Conservation (phyloP, 2,888 invertebrate species). For the Teinopalpus imperialis region DNA sequence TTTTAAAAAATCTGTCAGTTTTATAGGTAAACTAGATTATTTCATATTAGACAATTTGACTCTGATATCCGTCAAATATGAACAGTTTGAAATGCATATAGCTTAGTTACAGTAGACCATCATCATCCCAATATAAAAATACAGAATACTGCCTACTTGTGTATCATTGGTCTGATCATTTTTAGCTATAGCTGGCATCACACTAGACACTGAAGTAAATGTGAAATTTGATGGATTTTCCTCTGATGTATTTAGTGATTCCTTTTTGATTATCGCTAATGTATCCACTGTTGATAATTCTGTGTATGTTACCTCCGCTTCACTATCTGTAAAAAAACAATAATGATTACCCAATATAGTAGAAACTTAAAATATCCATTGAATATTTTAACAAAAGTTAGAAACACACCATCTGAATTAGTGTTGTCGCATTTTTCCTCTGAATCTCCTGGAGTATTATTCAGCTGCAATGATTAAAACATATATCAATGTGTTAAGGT, state of each 20-base stretch:
- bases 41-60: too few relatives aligned
- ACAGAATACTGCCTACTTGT: conserved; percentile 7
- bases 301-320: conserved; percentile 45
- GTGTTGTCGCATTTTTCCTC: conserved; percentile 41
- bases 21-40: too few relatives aligned
- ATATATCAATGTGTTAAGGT: conserved; percentile 16
- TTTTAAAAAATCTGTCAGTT: too few relatives aligned
- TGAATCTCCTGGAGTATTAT: conserved; percentile 33
- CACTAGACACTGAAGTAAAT: background rate
- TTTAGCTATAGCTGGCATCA: background rate
- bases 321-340: conserved; percentile 45
- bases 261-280: conserved; percentile 41
- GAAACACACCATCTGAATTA: conserved; percentile 48
- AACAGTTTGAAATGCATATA: background rate
- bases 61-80: too few relatives aligned
- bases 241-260: conserved; percentile 12
- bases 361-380: too few relatives aligned
- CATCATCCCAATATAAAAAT: background rate
- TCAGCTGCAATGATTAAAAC: conserved; percentile 36
- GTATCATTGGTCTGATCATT: background rate
- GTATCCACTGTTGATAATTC: conserved; percentile 49
- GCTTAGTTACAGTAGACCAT: background rate
- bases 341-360: too few relatives aligned
- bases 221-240: conserved; percentile 25
- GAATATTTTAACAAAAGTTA: background rate